Evolutionary conservation across 2,888 invertebrate genomes (phyloP), one percentile per base, ranked within the genome.

Genomic region (Cephus runcator): DNA sequence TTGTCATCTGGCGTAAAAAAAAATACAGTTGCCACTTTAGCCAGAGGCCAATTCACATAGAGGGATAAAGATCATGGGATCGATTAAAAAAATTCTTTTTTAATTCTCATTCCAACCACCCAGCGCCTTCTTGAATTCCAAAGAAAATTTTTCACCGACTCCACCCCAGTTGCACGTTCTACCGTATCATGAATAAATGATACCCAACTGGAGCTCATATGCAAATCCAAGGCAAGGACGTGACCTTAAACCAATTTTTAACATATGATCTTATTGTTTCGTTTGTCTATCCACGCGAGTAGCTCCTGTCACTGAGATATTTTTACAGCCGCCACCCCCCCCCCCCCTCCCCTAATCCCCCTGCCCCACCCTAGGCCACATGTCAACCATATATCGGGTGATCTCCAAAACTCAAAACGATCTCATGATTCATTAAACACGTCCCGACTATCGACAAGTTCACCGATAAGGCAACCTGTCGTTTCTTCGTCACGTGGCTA

Each of bases 201-300:
- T 73, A 30, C 15, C 31, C 40, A 71, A 31, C 36, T 73, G 75
- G 56, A 23, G 11, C 31, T 56, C 34, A 34, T 75, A 75, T 77
- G 77, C 36, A 75, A 77, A 75, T 77, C 69, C 69, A 69, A 77
- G 77, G 40, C 77, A 77, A 77, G 77, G 77, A 73, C 73, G 56
- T 34, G 77, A 77, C 77, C 77, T 77, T 75, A 69, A 75, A 77
- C 77, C 75, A 75, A 77, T 77, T 77, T 69, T 33, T 69, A 56
- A 75, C 56, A 30, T 56, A n/a, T 34, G 77, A 33, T 77, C 73
- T 73, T 73, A 77, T 77, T 77, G 73, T 73, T 56, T 40, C 76
- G 12, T 12, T 4, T 12, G 74, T 0, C 12, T 36, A 31, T 74
- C 35, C 9, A 34, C 31, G 73, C 15, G 35, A 73, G 73, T 40